Evolutionary conservation across 2,888 invertebrate species (phyloP), one percentile per base, ranked within the genome.

Genomic region (Tinea pellionella): DNA sequence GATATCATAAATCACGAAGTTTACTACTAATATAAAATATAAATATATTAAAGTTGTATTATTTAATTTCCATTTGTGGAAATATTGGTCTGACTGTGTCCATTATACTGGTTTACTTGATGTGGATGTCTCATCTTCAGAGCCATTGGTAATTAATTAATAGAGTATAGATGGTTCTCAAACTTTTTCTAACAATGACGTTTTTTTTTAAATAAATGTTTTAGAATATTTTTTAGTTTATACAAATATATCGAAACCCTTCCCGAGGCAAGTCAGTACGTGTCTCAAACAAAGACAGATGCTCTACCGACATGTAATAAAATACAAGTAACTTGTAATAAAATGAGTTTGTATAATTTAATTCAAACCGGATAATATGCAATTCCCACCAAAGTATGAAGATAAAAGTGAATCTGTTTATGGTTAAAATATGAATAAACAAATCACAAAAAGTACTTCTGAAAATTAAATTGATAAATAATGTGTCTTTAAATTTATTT

Each of bases 121-220:
- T n/a, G 53, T 53, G 57, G 57, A 57, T 58, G 53, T 58, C 42
- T 61, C 53, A 51, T 24, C 56, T 58, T 47, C 47, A 53, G 53
- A 32, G 32, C 51, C 8, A 47, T 13, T 8, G 60, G 42, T 66
- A 63, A 67, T 67, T 67, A 67, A 66, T 70, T 68, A 68, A 62
- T 62, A 58, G 64, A 42, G 32, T 62, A 63, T 60, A 61, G 60
- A 47, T 15, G 65, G 47, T 65, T 64, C 67, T 65, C 67, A 69
- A 69, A 67, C 63, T 66, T 63, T n/a, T n/a, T n/a, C n/a, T n/a
- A n/a, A n/a, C n/a, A n/a, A n/a, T n/a, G n/a, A n/a, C n/a, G n/a
- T n/a, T n/a, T n/a, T n/a, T n/a, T n/a, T n/a, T n/a, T n/a, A n/a
- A n/a, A n/a, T n/a, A n/a, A n/a, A n/a, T n/a, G n/a, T n/a, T n/a